Conservation (phyloP, 2,888 invertebrate genomes). For the Ypsolopha sequella region DNA sequence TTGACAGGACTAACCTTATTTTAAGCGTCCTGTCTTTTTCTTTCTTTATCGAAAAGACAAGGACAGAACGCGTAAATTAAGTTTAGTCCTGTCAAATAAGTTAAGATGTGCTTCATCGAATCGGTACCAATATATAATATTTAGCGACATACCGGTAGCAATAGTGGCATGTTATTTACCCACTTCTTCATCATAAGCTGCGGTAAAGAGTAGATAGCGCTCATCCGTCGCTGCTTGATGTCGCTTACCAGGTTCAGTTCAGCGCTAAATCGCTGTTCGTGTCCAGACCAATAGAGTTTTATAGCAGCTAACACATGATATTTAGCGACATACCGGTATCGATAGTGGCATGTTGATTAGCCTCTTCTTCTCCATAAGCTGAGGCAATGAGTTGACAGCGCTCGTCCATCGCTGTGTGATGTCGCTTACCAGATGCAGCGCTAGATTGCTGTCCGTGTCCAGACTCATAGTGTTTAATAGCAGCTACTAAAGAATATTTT, state of each 20-base stretch:
- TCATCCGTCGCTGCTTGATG: constrained; percentile 93
- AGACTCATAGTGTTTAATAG: constrained; percentile 95
- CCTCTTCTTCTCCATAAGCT: constrained; percentile 96
- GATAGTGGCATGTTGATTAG: constrained; percentile 97
- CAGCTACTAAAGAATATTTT: constrained; percentile 6
- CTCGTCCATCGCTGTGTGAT: constrained; percentile 94
- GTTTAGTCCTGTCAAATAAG: no score
- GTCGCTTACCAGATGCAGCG: constrained; percentile 88
- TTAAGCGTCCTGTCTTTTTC: no score
- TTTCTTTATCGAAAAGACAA: no score
- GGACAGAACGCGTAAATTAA: no score
- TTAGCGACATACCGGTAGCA: constrained; percentile 80
- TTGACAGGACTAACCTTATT: no score
- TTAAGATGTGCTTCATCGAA: no score
- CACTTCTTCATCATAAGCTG: constrained; percentile 97
- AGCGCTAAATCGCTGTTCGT: constrained; percentile 89
- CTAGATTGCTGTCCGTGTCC: constrained; percentile 89
- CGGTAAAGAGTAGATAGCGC: constrained; percentile 95
- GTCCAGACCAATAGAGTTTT: constrained; percentile 94
- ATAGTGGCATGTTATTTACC: constrained; percentile 97
- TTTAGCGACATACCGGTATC: constrained; percentile 80
- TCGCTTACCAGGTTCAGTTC: constrained; percentile 93
- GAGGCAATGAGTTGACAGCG: constrained; percentile 96
- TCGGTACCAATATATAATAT: not conserved
- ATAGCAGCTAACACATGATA: constrained; percentile 75